Evolutionary conservation across 2,113 vertebrate species (phyloP).

Genomic region (Puntigrus tetrazona): DNA sequence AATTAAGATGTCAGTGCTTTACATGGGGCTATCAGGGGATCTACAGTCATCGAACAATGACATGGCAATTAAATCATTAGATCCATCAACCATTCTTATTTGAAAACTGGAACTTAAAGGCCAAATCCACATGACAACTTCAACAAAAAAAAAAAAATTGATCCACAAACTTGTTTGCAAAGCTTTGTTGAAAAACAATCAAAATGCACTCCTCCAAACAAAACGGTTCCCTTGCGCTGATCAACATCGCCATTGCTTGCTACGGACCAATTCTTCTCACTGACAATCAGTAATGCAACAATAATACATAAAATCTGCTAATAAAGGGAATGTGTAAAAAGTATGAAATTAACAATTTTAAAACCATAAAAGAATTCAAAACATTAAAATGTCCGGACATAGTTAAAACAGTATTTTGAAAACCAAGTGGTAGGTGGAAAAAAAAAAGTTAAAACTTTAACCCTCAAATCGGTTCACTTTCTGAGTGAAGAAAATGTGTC

Average conservation of each 20-base stretch:
- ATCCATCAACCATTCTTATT: not conserved
- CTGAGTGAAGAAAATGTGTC: constrained; percentile 22
- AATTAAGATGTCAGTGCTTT: constrained; percentile 48
- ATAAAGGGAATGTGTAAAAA: constrained; percentile 58
- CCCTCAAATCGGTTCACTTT: not conserved
- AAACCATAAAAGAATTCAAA: constrained; percentile 36
- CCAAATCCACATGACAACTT: not conserved
- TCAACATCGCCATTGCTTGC: not conserved
- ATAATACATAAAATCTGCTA: constrained; percentile 30
- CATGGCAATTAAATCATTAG: not conserved
- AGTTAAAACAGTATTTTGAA: constrained; percentile 21
- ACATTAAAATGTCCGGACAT: constrained; percentile 42
- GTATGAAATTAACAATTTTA: constrained; percentile 27
- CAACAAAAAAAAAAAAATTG: not conserved
- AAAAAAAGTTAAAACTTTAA: constrained; percentile 39
- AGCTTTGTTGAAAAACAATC: not conserved
- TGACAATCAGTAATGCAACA: constrained; percentile 8
- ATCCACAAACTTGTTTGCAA: not conserved
- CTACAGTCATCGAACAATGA: constrained; percentile 22
- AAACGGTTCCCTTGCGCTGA: not conserved
- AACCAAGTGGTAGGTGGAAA: constrained; percentile 28
- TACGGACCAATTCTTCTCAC: not conserved
- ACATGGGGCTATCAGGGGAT: constrained; percentile 22
- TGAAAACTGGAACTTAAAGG: constrained; percentile 6
- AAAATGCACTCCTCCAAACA: not conserved